Evolutionary conservation across 2,888 invertebrate species (phyloP), one percentile per base, ranked within the genome.

Genomic region (Andrena dorsata): DNA sequence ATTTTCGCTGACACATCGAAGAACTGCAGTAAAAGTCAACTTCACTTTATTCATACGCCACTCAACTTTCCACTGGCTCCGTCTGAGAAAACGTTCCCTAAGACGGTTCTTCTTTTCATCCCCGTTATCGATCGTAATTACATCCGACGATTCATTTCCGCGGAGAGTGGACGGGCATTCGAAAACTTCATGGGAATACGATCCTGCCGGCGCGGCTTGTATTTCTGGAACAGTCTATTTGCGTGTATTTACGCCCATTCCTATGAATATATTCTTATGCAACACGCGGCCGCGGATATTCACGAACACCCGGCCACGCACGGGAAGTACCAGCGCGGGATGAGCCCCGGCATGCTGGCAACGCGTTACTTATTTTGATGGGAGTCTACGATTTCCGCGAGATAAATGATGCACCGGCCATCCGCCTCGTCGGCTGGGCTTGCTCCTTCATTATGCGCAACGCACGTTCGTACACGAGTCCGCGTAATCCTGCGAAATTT

Each of bases 331-430:
- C 69, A 20, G 32, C 51, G 32, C 51, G 76, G 56, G 64, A 75
- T 26, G 71, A 71, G 61, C 6, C 56, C 58, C 35, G 65, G 30
- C 61, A 65, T 28, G 73, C 41, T 30, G 26, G 71, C 63, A 75
- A 80, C 78, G 64, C 35, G 80, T 83, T 79, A 73, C 76, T 84
- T 83, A 85, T 86, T 90, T 86, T 65, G 83, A 88, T 84, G 78
- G 58, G 76, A 78, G 79, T 85, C 83, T 85, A 89, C 85, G 88
- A 87, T 90, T 86, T 84, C 82, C 81, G 65, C 76, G 76, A 80
- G 85, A 90, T 89, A 85, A 86, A 89, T 82, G 85, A 88, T 76
- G 83, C 82, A 86, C 87, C 78, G 82, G 84, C 81, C 75, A 72
- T 81, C 68, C 41, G 69, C 60, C 65, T 53, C 70, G 75, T 68